A percentile compares a stretch with the other conserved stretches of the same genome.
Evolutionary conservation across 2,797 vertebrate genomes (phyloP).

Genomic region (Tolypeutes matacus): DNA sequence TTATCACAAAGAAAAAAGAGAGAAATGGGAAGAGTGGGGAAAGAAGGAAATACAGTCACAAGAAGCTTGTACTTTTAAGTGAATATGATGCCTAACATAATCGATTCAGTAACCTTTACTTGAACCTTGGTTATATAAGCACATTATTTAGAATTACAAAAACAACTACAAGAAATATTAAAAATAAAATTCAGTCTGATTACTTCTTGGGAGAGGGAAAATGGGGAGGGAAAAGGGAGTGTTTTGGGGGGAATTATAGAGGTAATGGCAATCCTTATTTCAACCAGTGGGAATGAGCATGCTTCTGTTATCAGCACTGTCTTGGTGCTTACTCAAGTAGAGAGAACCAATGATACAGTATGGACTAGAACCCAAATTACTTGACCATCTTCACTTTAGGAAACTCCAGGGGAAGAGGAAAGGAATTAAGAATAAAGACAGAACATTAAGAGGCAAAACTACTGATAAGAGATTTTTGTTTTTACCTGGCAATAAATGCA

Average conservation of each 20-base stretch:
- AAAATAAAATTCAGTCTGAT: slow-evolving; percentile 3
- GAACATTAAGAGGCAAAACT: slow-evolving; percentile 50
- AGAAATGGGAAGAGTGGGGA: not conserved
- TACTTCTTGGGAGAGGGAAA: not conserved
- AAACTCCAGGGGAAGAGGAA: slow-evolving; percentile 58
- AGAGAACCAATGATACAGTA: slow-evolving; percentile 45
- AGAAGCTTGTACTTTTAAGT: not conserved
- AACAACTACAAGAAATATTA: not conserved
- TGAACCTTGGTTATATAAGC: not conserved
- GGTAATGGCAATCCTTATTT: not conserved
- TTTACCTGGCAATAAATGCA: not conserved
- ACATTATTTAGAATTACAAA: slow-evolving; percentile 5
- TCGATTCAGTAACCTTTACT: not conserved
- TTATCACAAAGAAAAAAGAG: not conserved
- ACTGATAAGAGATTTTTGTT: slow-evolving; percentile 12
- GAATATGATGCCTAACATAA: not conserved
- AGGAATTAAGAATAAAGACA: slow-evolving; percentile 60
- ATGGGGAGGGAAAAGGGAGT: not conserved
- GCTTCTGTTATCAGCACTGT: slow-evolving; percentile 7
- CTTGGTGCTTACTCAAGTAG: slow-evolving; percentile 63
- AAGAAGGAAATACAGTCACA: not conserved
- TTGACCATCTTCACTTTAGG: slow-evolving; percentile 66
- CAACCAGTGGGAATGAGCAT: slow-evolving; percentile 21
- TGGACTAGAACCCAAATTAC: slow-evolving; percentile 66
- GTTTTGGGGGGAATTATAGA: not conserved